These are phyloP conservation scores for Parambassis ranga DNA, from an alignment of 2,797 vertebrate genomes.

Conservation along the genomic window DNA sequence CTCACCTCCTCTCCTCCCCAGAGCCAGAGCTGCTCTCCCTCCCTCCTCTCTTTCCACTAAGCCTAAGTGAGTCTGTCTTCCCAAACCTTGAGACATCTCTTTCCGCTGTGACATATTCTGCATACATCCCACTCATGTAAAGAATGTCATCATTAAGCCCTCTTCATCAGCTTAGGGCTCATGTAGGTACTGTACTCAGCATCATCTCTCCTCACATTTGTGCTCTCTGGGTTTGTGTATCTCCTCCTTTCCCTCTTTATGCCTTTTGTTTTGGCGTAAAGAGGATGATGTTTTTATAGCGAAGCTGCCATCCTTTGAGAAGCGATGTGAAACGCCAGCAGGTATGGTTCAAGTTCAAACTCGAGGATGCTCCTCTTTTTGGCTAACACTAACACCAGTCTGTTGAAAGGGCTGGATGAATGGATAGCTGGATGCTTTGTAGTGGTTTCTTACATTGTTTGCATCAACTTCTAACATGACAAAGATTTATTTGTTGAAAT, in stretches of 20 bases:
- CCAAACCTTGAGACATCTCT: neutral
- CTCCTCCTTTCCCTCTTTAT: slow-evolving; percentile 41
- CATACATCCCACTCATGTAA: neutral
- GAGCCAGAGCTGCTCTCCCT: slow-evolving; percentile 67
- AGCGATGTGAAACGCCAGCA: slow-evolving; percentile 87
- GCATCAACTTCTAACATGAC: slow-evolving; percentile 31
- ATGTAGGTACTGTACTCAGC: slow-evolving; percentile 13
- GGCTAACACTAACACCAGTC: slow-evolving; percentile 47
- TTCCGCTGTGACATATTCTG: neutral
- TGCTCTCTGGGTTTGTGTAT: slow-evolving; percentile 61
- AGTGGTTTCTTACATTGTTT: slow-evolving; percentile 12
- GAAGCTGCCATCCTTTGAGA: slow-evolving; percentile 90
- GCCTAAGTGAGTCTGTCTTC: slow-evolving; percentile 69
- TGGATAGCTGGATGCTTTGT: slow-evolving; percentile 27
- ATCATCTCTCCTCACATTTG: slow-evolving; percentile 33
- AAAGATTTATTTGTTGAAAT: slow-evolving; percentile 2
- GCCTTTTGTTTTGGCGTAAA: slow-evolving; percentile 63
- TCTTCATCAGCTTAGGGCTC: slow-evolving; percentile 1
- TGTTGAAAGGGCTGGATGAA: slow-evolving; percentile 18
- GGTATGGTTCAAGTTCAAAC: slow-evolving; percentile 79
- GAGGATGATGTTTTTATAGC: slow-evolving; percentile 86
- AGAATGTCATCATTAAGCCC: slow-evolving; percentile 2
- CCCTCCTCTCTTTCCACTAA: slow-evolving; percentile 60
- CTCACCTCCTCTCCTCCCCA: slow-evolving; percentile 49
- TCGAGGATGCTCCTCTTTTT: slow-evolving; percentile 7